Base-by-base conservation (phyloP, 2,113 vertebrate genomes). In the Neogobius melanostomus region DNA sequence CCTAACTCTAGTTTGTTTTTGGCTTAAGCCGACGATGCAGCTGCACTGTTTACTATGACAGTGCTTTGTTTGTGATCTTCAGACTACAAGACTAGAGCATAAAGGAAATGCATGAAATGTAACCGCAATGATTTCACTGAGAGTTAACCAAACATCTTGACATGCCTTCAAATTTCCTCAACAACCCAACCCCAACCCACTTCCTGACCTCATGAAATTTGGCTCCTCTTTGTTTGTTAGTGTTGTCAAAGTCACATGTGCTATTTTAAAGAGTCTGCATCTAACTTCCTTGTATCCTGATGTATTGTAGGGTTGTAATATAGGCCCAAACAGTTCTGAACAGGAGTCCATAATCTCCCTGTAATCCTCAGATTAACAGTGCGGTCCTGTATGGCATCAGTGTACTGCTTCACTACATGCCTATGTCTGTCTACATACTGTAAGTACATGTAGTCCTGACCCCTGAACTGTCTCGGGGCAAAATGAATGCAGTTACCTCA, bases 291-390 rank as follows among this genome's bases (percentile, higher is more conserved):
- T 36, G 28, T 36, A 36, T 36, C 3, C 28, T 36, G 28, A 36
- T 36, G 28, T 36, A 36, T 36, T 36, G 2, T 59, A 14, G 17
- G 21, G 7, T 14, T 72, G 17, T 45, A 64, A 64, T 48, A 10
- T 48, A 43, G 53, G 45, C 11, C 45, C 44, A 44, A 67, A 36
- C 15, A 44, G 74, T 47, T 50, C 69, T 77, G 59, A 77, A 48
- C 68, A 73, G 68, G 74, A 83, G 77, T 76, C 85, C 62, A 56
- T 89, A 91, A 89, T 90, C 86, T 71, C 62, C 68, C 61, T 82
- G 65, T 90, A 87, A 91, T 89, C 89, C 79, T 73, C 76, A 82
- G 86, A 87, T 88, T 87, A 88, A 66, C 76, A 42, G 71, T 67
- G 45, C 64, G 75, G 68, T 65, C 61, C 69, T 64, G 72, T 81